Evolutionary conservation across 1,140 invertebrate genomes (phyloP).

Genomic region (Leptopilina boulardi): DNA sequence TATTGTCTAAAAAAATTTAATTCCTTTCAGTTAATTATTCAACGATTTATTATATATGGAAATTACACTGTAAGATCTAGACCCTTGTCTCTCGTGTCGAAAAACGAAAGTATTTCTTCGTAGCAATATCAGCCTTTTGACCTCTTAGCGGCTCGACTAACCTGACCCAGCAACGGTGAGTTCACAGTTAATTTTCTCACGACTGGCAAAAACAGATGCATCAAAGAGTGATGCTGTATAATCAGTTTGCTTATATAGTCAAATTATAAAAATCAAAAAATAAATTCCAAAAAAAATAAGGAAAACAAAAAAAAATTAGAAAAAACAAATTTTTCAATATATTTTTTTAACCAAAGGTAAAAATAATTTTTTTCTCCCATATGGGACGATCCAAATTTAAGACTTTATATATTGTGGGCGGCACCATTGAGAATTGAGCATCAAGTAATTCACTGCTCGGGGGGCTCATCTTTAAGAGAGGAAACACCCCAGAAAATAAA

Average conservation of each 20-base stretch:
- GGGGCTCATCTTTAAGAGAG: neutral
- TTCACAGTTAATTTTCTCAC: slow-evolving; percentile 9
- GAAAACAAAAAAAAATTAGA: too few species aligned
- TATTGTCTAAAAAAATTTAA: too few species aligned
- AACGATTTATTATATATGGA: too few species aligned
- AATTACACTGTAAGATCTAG: neutral
- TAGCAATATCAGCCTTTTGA: neutral
- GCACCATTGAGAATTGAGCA: slow-evolving; percentile 3
- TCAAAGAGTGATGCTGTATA: neutral
- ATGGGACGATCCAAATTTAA: slow-evolving; percentile 6
- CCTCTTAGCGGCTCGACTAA: slow-evolving; percentile 6
- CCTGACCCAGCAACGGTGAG: slow-evolving; percentile 1
- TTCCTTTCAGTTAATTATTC: too few species aligned
- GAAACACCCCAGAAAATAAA: neutral
- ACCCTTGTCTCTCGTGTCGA: neutral
- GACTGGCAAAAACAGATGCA: neutral
- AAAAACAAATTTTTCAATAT: too few species aligned
- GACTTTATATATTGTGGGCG: neutral
- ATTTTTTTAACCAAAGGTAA: neutral
- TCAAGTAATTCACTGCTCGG: slow-evolving; percentile 14
- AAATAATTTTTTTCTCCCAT: neutral
- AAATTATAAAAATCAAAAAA: too few species aligned
- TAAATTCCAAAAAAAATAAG: too few species aligned
- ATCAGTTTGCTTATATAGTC: too few species aligned
- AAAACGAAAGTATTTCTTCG: slow-evolving; percentile 15